Base-by-base conservation (phyloP, 1,140 invertebrate genomes). In the Anastrepha obliqua region DNA sequence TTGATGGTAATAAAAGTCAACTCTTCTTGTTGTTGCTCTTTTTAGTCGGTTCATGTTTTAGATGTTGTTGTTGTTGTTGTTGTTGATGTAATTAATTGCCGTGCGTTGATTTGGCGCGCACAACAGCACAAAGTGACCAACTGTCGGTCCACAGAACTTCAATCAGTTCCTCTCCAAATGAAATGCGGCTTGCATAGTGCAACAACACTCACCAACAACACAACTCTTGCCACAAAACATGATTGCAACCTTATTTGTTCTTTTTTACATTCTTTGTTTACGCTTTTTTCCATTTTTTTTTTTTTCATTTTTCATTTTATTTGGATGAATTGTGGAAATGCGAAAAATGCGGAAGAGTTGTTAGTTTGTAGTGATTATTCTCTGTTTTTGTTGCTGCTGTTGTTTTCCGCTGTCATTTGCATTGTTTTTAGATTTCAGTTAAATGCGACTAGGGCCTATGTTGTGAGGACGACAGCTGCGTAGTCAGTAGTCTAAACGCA, bases 81-180 rank as follows among this genome's bases (percentile, higher is more conserved):
- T 20, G 70, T 39, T 58, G 15, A 42, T 42, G 59, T 86, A 86
- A 86, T 62, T 62, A 86, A 86, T 86, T 86, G 29, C 59, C 29
- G 58, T 62, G 85, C 29, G 58, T 47, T 86, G 58, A 60, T 86
- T 64, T n/a, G n/a, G 15, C 8, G 4, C 11, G 65, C 70, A 51
- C 15, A 74, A 8, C n/a, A 11, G 39, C 13, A 70, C 15, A 81
- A 81, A 81, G n/a, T 81, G 74, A 55, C 51, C 74, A 70, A 70
- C 42, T 8, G 8, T 55, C 74, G 42, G 20, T 81, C 6, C 9
- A 29, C 74, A 55, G 51, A 29, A 29, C 74, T 29, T 58, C 74
- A 81, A 55, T 51, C 15, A 78, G 74, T 55, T 78, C 29, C 8
- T 29, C n/a, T 7, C 64, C 5, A 29, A 67, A 67, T 29, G 29